Base-by-base conservation (phyloP, 2,888 invertebrate species). In the Salpingus planirostris region DNA sequence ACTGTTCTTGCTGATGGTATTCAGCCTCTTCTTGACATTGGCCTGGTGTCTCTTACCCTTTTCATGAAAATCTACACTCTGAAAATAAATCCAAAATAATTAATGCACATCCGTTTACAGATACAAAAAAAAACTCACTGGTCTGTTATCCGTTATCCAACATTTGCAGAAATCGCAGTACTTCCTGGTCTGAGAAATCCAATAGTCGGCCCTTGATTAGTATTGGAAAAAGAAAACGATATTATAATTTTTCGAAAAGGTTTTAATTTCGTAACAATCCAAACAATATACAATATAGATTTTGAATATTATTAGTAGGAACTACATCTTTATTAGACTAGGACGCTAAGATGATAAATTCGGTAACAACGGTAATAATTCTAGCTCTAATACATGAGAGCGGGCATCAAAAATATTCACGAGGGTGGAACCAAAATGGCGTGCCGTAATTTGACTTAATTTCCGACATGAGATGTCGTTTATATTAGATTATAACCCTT, bases 131-230 rank as follows among this genome's bases (percentile, higher is more conserved):
- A 18, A 6, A 68, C 74, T 73, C 67, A 82, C 82, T 31, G 92
- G 87, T 73, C 90, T 92, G 60, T 97, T 97, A 64, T 96, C 95
- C 31, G 93, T 88, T 52, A 93, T 86, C 96, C 96, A 97, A 60
- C 95, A 95, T 66, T 96, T 95, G 68, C 97, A 97, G 65, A 92
- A 91, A 49, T 96, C 93, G 60, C 97, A 97, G 64, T 82, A 95
- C 64, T 96, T 95, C 41, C 88, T 78, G 0, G 88, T 89, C 56
- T 91, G 86, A 13, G 96, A 96, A 63, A 92, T 90, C 97, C 97
- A 97, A 60, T 87, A 92, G 49, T 92, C 91, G 2, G 91, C 82
- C 92, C 90, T 93, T 62, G 18, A 18, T 8, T 5, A 18, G 8
- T 6, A 18, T 18, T 6, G 8, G 8, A 18, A 18, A 18, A 18